phyloP scores from a whole-genome alignment of 1,140 invertebrate genomes.

The Copidosoma floridanum region DNA sequence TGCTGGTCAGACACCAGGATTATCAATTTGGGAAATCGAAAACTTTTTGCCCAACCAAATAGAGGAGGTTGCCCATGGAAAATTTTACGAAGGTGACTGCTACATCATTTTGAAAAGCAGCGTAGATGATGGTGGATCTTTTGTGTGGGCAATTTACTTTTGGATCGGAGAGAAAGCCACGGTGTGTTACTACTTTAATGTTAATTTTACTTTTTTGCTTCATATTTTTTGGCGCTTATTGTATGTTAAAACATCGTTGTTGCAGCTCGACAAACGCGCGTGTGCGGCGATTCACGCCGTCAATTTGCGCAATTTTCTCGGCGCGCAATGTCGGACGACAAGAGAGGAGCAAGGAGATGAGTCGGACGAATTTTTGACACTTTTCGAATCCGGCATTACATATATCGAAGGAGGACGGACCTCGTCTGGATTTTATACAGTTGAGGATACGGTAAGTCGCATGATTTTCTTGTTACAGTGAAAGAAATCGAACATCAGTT shows the following conservation, averaged over 20 bases:
- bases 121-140: slow-evolving; percentile 79
- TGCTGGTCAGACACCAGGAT: slow-evolving; percentile 84
- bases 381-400: slow-evolving; percentile 90
- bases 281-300: slow-evolving; percentile 99
- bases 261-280: slow-evolving; percentile 91
- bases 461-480: too few relatives aligned
- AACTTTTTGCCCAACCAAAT: slow-evolving; percentile 97
- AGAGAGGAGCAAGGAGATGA: slow-evolving; percentile 97
- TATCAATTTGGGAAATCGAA: slow-evolving; percentile 97
- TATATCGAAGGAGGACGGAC: slow-evolving; percentile 97
- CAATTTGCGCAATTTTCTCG: slow-evolving; percentile 93
- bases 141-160: slow-evolving; percentile 96
- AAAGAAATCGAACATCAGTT: neutral
- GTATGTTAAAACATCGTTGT: too few relatives aligned
- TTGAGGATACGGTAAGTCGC: slow-evolving; percentile 82
- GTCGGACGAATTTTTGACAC: slow-evolving; percentile 88
- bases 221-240: neutral
- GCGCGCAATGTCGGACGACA: slow-evolving; percentile 94
- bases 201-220: too few relatives aligned
- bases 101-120: slow-evolving; percentile 95
- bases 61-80: slow-evolving; percentile 88
- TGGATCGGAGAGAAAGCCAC: slow-evolving; percentile 98
- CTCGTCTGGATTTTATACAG: slow-evolving; percentile 94
- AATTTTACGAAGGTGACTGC: slow-evolving; percentile 99
- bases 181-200: slow-evolving; percentile 55